These are phyloP conservation scores for Pristionchus mayeri DNA, from an alignment of 2,888 invertebrate genomes.

Conservation along the genomic window DNA sequence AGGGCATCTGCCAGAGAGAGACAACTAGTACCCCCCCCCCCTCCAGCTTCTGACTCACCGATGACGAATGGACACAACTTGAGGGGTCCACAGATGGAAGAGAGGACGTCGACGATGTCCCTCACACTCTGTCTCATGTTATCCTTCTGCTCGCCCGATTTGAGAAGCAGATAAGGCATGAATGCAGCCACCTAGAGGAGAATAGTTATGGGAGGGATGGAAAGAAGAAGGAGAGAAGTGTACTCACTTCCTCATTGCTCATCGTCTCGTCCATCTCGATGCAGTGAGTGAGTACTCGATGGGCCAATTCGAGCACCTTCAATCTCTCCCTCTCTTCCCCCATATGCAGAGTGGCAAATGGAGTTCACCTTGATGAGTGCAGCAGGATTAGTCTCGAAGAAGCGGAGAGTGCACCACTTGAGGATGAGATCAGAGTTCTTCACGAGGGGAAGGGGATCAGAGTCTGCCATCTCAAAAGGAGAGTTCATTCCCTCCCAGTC, in stretches of 20 bases:
- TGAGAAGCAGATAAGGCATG: slow-evolving; percentile 92
- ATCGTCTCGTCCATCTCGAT: slow-evolving; percentile 82
- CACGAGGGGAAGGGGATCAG: slow-evolving; percentile 84
- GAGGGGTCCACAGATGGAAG: slow-evolving; percentile 59
- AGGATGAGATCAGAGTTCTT: slow-evolving; percentile 94
- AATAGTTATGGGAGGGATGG: not conserved
- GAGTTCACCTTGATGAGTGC: slow-evolving; percentile 86
- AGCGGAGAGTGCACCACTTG: slow-evolving; percentile 95
- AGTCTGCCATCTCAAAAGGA: slow-evolving; percentile 58
- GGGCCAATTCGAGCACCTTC: slow-evolving; percentile 57
- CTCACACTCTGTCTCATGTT: slow-evolving; percentile 56
- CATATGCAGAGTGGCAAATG: not conserved
- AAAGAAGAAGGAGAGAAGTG: too few relatives aligned
- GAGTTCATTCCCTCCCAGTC: slow-evolving; percentile 45
- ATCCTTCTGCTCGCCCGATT: slow-evolving; percentile 80
- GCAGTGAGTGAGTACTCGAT: slow-evolving; percentile 79
- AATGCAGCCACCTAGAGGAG: slow-evolving; percentile 94
- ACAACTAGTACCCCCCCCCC: not conserved
- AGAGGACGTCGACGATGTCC: slow-evolving; percentile 60
- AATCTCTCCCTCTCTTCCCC: not conserved
- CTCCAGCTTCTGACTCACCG: slow-evolving; percentile 51
- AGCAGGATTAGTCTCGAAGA: slow-evolving; percentile 98
- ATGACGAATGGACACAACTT: slow-evolving; percentile 61
- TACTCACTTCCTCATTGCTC: slow-evolving; percentile 85
- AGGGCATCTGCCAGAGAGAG: slow-evolving; percentile 87